Evolutionary conservation across 1,140 invertebrate species (phyloP).

Genomic region (Eumeta japonica): DNA sequence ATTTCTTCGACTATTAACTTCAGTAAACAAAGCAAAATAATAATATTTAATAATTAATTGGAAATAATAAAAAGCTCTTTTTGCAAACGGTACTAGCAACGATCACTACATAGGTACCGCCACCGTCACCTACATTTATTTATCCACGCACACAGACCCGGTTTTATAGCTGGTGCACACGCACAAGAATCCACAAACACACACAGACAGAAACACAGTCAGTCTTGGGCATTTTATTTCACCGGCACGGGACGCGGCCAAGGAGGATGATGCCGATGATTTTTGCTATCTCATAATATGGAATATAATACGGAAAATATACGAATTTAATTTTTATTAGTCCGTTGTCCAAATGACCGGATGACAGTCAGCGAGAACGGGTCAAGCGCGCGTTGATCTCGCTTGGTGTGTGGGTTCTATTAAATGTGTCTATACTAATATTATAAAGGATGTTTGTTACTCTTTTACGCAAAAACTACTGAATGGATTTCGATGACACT

Average conservation of each 20-base stretch:
- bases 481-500: no score
- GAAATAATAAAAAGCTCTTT: no score
- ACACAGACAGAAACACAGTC: slow-evolving; percentile 20
- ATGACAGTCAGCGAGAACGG: no score
- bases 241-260: no score
- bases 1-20: no score
- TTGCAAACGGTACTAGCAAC: slow-evolving; percentile 22
- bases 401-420: no score
- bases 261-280: slow-evolving; percentile 31
- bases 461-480: no score
- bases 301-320: not conserved
- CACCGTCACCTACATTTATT: slow-evolving; percentile 56
- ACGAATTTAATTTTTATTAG: slow-evolving; percentile 13
- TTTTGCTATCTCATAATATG: not conserved
- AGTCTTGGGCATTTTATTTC: slow-evolving; percentile 21
- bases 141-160: slow-evolving; percentile 39
- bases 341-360: no score
- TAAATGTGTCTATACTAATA: no score
- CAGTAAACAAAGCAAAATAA: slow-evolving; percentile 6
- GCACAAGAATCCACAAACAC: no score
- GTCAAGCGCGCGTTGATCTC: no score
- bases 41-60: slow-evolving; percentile 14
- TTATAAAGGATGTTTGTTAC: no score
- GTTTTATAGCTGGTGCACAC: slow-evolving; percentile 32
- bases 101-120: slow-evolving; percentile 38